These are phyloP conservation scores for Eurystomus gularis DNA, from an alignment of 2,113 vertebrate species.

Conservation along the genomic window DNA sequence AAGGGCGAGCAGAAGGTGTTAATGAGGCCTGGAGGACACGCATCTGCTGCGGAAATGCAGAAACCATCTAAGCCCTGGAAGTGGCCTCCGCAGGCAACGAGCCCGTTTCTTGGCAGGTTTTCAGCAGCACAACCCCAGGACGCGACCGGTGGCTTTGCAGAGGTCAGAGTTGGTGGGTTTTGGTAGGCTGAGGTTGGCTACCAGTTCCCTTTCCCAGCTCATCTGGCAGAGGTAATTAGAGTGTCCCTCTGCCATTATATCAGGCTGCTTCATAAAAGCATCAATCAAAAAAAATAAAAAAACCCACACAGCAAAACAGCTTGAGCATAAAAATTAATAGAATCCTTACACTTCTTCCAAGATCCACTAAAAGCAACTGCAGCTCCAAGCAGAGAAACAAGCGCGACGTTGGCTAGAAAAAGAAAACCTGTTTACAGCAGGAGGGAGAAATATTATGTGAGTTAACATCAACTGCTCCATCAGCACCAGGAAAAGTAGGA, in stretches of 20 bases:
- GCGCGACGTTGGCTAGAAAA: neutral
- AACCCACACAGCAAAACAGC: neutral
- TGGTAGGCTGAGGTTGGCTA: neutral
- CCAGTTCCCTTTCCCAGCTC: neutral
- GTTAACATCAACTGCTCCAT: neutral
- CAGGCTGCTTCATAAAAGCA: neutral
- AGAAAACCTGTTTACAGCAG: neutral
- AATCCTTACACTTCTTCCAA: neutral
- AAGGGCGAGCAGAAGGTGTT: neutral
- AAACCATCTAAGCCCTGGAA: neutral
- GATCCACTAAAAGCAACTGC: neutral
- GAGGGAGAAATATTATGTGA: neutral
- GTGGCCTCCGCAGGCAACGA: neutral
- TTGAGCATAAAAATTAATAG: neutral
- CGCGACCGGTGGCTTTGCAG: neutral
- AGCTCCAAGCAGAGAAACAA: neutral
- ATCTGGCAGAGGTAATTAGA: neutral
- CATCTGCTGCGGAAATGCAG: neutral
- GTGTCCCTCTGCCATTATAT: neutral
- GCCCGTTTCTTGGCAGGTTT: neutral
- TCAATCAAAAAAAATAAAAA: neutral
- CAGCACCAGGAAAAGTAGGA: neutral
- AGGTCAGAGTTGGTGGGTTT: accelerated
- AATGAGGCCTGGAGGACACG: neutral
- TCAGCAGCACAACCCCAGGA: neutral